Percentiles rank a stretch among this genome's conserved stretches.
Conservation (phyloP, 2,797 vertebrate species). For the Cossypha polioptera region DNA sequence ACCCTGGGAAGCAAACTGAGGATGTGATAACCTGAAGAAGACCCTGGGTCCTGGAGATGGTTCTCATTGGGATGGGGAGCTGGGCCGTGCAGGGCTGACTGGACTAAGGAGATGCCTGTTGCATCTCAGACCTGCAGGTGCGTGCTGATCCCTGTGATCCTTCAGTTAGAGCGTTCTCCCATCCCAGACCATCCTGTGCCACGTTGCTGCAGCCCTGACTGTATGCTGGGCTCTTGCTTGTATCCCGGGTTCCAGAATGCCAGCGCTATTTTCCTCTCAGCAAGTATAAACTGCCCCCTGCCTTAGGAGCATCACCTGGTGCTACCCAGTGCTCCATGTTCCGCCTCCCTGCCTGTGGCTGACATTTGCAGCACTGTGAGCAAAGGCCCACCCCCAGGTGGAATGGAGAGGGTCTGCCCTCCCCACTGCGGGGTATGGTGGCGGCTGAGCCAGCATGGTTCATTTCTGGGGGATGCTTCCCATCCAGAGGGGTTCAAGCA, state of each 20-base stretch:
- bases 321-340: background rate
- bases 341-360: background rate
- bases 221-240: background rate
- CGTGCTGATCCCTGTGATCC: background rate
- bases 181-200: background rate
- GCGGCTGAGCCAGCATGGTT: background rate
- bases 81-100: accelerated
- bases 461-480: accelerated
- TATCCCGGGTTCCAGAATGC: background rate
- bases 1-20: background rate
- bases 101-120: background rate
- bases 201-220: background rate
- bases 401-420: background rate
- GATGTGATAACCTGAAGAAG: background rate
- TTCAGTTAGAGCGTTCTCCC: background rate
- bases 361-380: background rate
- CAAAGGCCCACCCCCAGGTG: background rate
- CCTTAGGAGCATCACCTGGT: background rate
- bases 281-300: background rate
- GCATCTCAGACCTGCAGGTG: background rate
- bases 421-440: accelerated
- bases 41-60: background rate
- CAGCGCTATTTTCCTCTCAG: background rate
- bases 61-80: accelerated
- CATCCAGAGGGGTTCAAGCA: no score